Base-by-base conservation (phyloP, 2,888 invertebrate species). In the Mesochorus sp. region DNA sequence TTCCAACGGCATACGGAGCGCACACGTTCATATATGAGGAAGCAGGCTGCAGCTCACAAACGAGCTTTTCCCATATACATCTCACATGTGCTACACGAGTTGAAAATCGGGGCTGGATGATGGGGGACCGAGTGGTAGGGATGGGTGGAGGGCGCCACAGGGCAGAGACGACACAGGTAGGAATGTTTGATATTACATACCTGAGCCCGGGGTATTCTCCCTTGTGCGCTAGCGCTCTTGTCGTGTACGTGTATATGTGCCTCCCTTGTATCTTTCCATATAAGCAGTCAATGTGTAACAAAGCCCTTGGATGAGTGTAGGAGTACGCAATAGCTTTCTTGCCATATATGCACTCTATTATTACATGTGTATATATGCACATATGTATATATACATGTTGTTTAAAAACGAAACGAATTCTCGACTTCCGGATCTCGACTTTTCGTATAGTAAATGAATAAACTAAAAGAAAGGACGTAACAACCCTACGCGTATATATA, bases 151-250 rank as follows among this genome's bases (percentile, higher is more conserved):
- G n/a, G 47, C 59, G 37, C 42, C 59, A 59, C 73, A 64, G 72
- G 59, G 12, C 8, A 53, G 85, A 84, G 84, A 82, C 85, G 83
- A 84, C 86, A 84, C 84, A 87, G 87, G 85, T 85, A 85, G 88
- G 88, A 88, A 88, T 88, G 85, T 87, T 87, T 86, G 84, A 87
- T 88, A 88, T 88, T 88, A 86, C 88, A 88, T 88, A 88, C 88
- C 88, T 85, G 85, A 85, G 83, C 80, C 81, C 81, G 87, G 31
- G 24, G 84, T 85, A 88, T 86, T 86, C 84, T 86, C 72, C 72
- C 64, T 49, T 62, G n/a, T 28, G 47, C 49, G 67, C 44, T 71
- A 42, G 44, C 42, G 31, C 53, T 53, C 49, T 42, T 53, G 39
- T 49, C 44, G 10, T 31, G 5, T 42, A 42, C 31, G 14, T 24